These are phyloP conservation scores for Arothron firmamentum DNA, from an alignment of 2,113 vertebrate species.

Conservation along the genomic window DNA sequence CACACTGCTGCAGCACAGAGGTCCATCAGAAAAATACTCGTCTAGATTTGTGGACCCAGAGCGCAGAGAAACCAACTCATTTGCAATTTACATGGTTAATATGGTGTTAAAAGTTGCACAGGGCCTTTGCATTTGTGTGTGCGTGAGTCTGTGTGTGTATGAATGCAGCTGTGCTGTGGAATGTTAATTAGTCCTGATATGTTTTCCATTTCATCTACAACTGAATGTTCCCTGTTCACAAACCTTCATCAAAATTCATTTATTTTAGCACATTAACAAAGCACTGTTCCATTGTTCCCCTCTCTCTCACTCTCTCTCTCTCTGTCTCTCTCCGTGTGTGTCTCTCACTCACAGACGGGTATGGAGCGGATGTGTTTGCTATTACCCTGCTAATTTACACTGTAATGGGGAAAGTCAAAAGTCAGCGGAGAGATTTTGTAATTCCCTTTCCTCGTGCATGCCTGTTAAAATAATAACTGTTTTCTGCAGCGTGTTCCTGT, in stretches of 20 bases:
- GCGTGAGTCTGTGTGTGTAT: constrained; percentile 5
- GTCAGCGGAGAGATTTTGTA: not conserved
- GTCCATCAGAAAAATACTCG: constrained; percentile 28
- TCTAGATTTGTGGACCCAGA: constrained; percentile 20
- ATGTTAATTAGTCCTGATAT: constrained; percentile 64
- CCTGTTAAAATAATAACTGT: constrained; percentile 43
- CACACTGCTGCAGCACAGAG: constrained; percentile 11
- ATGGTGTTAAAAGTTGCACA: constrained; percentile 28
- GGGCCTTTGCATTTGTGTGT: constrained; percentile 12
- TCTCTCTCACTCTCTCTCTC: not conserved
- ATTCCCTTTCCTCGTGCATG: constrained; percentile 18
- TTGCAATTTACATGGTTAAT: constrained; percentile 50
- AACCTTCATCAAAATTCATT: constrained; percentile 55
- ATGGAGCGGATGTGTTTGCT: constrained; percentile 35
- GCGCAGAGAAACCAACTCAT: constrained; percentile 27
- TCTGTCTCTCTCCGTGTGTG: constrained; percentile 23
- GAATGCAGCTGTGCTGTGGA: constrained; percentile 27
- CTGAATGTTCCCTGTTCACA: constrained; percentile 40
- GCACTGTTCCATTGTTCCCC: not conserved
- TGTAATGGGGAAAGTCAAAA: constrained; percentile 15
- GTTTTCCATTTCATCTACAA: constrained; percentile 64
- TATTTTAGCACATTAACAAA: constrained; percentile 55
- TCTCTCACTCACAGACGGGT: too few species aligned
- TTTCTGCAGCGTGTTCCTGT: constrained; percentile 31
- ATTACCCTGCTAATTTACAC: constrained; percentile 60